Evolutionary conservation across 2,888 invertebrate species (phyloP).

Genomic region (Deilephila elpenor): DNA sequence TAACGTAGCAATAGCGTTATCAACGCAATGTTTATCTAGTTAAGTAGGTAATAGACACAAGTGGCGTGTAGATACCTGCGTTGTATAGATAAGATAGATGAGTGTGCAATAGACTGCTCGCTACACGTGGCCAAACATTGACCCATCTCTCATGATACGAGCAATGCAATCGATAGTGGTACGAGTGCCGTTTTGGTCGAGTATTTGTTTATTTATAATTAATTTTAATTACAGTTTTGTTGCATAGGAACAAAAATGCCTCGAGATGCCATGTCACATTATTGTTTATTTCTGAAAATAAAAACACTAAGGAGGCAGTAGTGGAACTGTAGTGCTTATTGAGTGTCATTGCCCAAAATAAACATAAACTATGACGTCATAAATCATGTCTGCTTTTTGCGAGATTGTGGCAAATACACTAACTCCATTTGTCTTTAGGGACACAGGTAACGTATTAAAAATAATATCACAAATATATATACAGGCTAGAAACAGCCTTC

Average conservation of each 20-base stretch:
- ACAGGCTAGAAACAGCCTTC: too few relatives aligned
- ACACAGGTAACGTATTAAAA: too few relatives aligned
- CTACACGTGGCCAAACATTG: not conserved
- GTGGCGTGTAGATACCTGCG: not conserved
- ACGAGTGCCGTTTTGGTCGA: not conserved
- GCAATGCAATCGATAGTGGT: not conserved
- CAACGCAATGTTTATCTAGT: slow-evolving; percentile 6
- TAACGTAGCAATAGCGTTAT: slow-evolving; percentile 17
- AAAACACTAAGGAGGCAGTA: too few relatives aligned
- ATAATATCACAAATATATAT: too few relatives aligned
- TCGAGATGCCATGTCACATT: too few relatives aligned
- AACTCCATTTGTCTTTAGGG: too few relatives aligned
- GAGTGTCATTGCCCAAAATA: too few relatives aligned
- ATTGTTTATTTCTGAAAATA: too few relatives aligned
- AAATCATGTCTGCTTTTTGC: too few relatives aligned
- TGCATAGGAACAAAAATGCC: not conserved
- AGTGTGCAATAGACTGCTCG: slow-evolving; percentile 11
- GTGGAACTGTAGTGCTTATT: too few relatives aligned
- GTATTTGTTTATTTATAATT: not conserved
- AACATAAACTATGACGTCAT: too few relatives aligned
- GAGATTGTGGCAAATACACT: too few relatives aligned
- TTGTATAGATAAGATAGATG: slow-evolving; percentile 11
- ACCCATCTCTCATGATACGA: not conserved
- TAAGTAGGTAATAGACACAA: slow-evolving; percentile 26
- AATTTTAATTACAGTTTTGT: not conserved